Base-by-base conservation (phyloP, 2,888 invertebrate species). In the Phragmatobia fuliginosa region DNA sequence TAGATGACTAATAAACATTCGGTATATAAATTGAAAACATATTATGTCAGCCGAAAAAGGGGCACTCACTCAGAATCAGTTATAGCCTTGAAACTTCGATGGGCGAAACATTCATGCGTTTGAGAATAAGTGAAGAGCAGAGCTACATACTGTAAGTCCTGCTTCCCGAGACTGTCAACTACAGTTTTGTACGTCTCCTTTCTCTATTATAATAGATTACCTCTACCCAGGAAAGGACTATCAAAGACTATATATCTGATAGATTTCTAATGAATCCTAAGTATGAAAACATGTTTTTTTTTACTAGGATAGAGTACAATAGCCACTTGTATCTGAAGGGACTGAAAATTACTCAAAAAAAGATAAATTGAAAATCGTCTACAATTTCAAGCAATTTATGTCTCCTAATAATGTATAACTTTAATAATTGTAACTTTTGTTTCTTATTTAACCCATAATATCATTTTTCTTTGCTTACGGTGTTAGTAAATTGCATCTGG, bases 401-500 rank as follows among this genome's bases (percentile, higher is more conserved):
- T n/a, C 33, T 61, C 38, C 38, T 18, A 62, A 31, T 28, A 18
- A 41, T 14, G 18, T 25, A 25, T 61, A 61, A 38, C 8, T 28
- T 38, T 11, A 28, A 62, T 38, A 28, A 10, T 10, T 62, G 21
- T 18, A n/a, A n/a, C n/a, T n/a, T 38, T 32, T 16, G 31, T 33
- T 31, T 41, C 1, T 36, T 28, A 25, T 62, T 67, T n/a, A 31
- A 56, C 36, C 33, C 62, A 56, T 25, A 41, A 49, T n/a, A 49
- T 36, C 18, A 60, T 59, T 21, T 60, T 32, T n/a, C n/a, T 1
- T n/a, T 49, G n/a, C 56, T 66, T 64, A 67, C 66, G 33, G 56
- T n/a, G n/a, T 65, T 52, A 60, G 66, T 68, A 73, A 79, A 70
- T 66, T 79, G 74, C 76, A 77, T 45, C 70, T 28, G 73, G 59